phyloP scores from a whole-genome alignment of 2,888 invertebrate species.

The Phania funesta region DNA sequence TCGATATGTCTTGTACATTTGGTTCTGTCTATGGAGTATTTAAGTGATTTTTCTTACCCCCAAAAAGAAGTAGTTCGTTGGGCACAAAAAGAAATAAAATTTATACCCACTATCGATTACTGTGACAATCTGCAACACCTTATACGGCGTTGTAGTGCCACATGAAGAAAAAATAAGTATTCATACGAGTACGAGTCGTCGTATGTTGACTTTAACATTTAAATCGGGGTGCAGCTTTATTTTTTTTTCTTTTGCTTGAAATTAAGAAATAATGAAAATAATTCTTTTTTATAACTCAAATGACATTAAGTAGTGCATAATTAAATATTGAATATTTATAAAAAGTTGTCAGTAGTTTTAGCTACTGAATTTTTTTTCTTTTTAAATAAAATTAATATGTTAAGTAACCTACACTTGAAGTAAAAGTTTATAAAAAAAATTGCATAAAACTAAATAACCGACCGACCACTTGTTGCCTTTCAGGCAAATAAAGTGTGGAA shows the following conservation, averaged over 20 bases:
- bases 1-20: constrained; percentile 50
- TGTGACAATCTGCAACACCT: constrained; percentile 63
- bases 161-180: neutral
- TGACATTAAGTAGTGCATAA: constrained; percentile 60
- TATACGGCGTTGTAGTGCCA: constrained; percentile 22
- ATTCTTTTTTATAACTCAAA: constrained; percentile 49
- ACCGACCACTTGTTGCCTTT: neutral
- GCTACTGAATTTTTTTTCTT: constrained; percentile 42
- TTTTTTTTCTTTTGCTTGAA: neutral
- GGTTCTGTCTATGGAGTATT: neutral
- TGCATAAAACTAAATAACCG: neutral
- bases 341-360: constrained; percentile 28
- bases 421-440: neutral
- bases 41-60: constrained; percentile 27
- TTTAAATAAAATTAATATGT: neutral
- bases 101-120: constrained; percentile 63
- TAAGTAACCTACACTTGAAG: constrained; percentile 27
- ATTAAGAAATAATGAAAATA: neutral
- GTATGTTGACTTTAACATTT: constrained; percentile 15
- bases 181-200: neutral
- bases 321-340: constrained; percentile 52
- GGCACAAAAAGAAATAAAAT: constrained; percentile 33
- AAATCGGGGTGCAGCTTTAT: constrained; percentile 61
- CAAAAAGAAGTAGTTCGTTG: constrained; percentile 1
- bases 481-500: constrained; percentile 1